phyloP scores from a whole-genome alignment of 2,797 vertebrate species.

The Carapus acus region DNA sequence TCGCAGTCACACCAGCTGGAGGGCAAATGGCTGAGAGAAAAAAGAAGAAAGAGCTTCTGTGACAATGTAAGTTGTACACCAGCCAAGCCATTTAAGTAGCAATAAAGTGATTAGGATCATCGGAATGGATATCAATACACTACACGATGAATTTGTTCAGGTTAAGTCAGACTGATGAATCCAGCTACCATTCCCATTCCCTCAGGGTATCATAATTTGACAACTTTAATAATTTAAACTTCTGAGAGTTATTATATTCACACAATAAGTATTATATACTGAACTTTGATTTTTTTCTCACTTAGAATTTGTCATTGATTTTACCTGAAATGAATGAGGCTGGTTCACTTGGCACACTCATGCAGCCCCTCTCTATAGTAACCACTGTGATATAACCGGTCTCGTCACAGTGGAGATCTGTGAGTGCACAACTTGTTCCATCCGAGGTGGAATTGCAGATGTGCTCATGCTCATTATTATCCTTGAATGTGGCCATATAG shows the following conservation, averaged over 20 bases:
- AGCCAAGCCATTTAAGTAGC: too few species aligned
- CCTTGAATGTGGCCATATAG: conserved; percentile 52
- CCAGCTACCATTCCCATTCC: too few species aligned
- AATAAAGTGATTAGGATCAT: too few species aligned
- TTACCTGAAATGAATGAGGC: conserved; percentile 65
- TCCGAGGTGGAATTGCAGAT: conserved; percentile 53
- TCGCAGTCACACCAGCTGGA: conserved; percentile 50
- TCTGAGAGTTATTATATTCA: too few species aligned
- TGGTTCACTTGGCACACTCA: conserved; percentile 59
- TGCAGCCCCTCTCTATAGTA: conserved; percentile 66
- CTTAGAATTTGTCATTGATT: conserved; percentile 1
- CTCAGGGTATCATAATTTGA: too few species aligned
- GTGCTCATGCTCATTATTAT: conserved; percentile 13
- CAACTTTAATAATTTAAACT: too few species aligned
- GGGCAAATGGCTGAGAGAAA: conserved; percentile 67
- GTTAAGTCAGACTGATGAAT: too few species aligned
- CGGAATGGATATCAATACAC: too few species aligned
- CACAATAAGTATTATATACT: neutral
- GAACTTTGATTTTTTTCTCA: neutral
- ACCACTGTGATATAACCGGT: conserved; percentile 51
- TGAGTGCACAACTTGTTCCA: conserved; percentile 59
- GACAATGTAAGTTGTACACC: too few species aligned
- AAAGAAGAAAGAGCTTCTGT: neutral
- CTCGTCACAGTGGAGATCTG: conserved; percentile 64
- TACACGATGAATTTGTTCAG: too few species aligned